phyloP scores from a whole-genome alignment of 2,797 vertebrate species.

The Myotis myotis region DNA sequence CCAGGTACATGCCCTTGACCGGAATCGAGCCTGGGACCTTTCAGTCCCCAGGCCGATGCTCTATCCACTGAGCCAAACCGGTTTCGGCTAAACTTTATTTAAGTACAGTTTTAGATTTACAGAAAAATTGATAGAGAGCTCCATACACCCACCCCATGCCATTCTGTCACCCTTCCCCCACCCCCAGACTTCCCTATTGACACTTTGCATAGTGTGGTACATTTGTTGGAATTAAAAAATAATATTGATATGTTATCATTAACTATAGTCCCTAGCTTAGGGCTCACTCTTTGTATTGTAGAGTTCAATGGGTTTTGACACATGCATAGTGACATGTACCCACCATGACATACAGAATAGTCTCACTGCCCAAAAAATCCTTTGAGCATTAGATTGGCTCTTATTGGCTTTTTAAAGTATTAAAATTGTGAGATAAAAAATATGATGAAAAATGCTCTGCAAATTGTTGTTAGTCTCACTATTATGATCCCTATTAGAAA shows the following conservation, averaged over 20 bases:
- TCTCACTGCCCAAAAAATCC: not conserved
- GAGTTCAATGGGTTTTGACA: not conserved
- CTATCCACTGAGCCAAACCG: no score
- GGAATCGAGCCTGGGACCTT: no score
- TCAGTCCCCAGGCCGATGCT: no score
- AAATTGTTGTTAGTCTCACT: not conserved
- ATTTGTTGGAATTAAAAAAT: not conserved
- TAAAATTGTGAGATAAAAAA: slow-evolving; percentile 13
- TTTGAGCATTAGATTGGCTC: not conserved
- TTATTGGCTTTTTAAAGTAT: slow-evolving; percentile 18
- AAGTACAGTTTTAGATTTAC: no score
- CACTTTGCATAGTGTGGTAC: not conserved
- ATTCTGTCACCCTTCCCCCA: not conserved
- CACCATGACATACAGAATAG: not conserved
- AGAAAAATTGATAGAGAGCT: no score
- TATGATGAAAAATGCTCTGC: not conserved
- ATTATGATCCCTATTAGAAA: slow-evolving; percentile 40
- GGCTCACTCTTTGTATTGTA: not conserved
- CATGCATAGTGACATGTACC: not conserved
- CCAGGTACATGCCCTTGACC: no score
- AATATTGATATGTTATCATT: not conserved
- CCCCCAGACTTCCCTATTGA: not conserved
- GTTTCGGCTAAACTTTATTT: not conserved
- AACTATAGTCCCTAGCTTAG: not conserved
- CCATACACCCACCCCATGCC: not conserved